phyloP scores from a whole-genome alignment of 2,113 vertebrate species.

The Melospiza melodia region DNA sequence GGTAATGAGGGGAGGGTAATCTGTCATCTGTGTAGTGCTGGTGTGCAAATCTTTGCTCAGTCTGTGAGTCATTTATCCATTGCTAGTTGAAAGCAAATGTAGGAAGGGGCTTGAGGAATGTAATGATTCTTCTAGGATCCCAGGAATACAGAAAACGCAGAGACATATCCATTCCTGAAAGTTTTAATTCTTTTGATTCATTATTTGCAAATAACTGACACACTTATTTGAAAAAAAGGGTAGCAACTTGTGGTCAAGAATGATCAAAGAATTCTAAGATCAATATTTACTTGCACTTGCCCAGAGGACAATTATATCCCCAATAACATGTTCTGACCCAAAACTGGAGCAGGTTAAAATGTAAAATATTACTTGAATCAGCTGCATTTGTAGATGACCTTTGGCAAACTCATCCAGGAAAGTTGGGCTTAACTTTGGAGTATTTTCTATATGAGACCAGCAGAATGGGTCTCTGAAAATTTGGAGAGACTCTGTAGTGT shows the following conservation, averaged over 20 bases:
- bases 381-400: neutral
- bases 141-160: neutral
- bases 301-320: neutral
- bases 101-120: neutral
- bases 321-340: neutral
- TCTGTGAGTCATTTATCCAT: neutral
- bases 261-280: neutral
- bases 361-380: neutral
- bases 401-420: neutral
- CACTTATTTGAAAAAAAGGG: neutral
- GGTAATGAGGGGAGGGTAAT: neutral
- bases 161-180: neutral
- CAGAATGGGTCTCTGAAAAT: neutral
- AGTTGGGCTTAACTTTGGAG: neutral
- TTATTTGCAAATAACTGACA: neutral
- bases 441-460: neutral
- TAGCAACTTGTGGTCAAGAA: neutral
- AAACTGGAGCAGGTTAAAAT: neutral
- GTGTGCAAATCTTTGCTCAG: neutral
- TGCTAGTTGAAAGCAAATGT: neutral
- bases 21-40: neutral
- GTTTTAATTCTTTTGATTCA: neutral
- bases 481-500: neutral
- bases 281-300: neutral
- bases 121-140: neutral